Base-by-base conservation (phyloP, 2,797 vertebrate species). In the Epinephelus coioides region DNA sequence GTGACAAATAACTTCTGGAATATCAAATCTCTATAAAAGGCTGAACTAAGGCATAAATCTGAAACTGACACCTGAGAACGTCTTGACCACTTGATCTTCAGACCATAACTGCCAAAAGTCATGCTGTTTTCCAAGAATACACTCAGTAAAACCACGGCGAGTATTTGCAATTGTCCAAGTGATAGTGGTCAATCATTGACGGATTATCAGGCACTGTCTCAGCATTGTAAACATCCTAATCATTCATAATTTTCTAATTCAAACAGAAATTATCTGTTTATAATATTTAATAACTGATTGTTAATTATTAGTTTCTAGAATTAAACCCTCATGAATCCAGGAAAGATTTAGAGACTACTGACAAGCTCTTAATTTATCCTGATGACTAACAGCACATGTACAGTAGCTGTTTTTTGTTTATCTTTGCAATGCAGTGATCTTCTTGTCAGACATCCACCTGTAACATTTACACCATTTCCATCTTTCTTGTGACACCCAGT, bases 1-100 rank as follows among this genome's bases (percentile, higher is more conserved):
- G 94, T 94, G 95, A 95, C 92, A 94, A 96, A 96, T 96, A 95
- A 93, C 95, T 95, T 89, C 88, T 90, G 88, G 89, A 93, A 94
- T 93, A 96, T 96, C 95, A 93, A 93, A 95, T 96, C 94, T 91
- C 95, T 94, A 96, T 95, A 93, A 95, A 95, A 95, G 93, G 95
- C 94, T 95, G 93, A 96, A 94, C 88, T 92, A 83, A 95, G 94
- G 89, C 92, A 94, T 94, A 94, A 94, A 96, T 95, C 82, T 94
- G 93, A 94, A 95, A 86, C 89, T 1, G 92, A 96, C 91, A 94
- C 93, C 84, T 86, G 86, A 93, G 88, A 90, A 67, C 68, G 12
- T 84, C 88, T 91, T 84, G 51, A 88, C 76, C 79, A 93, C 77
- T 87, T 84, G 91, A 95, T 92, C 87, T 85, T 15, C 49, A 53